Evolutionary conservation across 1,140 invertebrate genomes (phyloP), one percentile per base, ranked within the genome.

Genomic region (Eufriesea mexicana): DNA sequence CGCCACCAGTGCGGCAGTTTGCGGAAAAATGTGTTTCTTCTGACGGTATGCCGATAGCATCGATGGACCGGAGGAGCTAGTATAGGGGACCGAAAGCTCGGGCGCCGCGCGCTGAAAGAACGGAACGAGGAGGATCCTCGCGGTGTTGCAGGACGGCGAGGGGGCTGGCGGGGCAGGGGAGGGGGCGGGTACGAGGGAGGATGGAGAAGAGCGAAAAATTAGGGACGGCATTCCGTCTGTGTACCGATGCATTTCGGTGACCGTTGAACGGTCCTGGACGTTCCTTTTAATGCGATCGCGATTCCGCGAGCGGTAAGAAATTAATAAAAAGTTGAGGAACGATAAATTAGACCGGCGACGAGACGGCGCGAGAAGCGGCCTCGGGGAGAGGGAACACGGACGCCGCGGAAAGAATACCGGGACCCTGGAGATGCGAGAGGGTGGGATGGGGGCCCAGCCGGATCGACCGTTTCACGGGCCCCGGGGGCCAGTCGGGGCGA

Each of bases 241-340:
- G 84, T 88, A 89, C 80, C 83, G 85, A 84, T 85, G 77, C 80
- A 84, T 86, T 86, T 88, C 84, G 84, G 76, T 86, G 84, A 59
- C 83, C 78, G 86, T 71, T 71, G 45, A 74, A 55, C 74, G 70
- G 28, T 54, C 76, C 49, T 62, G 54, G 85, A 78, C 86, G 73
- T 73, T 88, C 84, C 87, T 79, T 86, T 86, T 78, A 88, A 89
- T 86, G 88, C 83, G 89, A 85, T 90, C 88, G 80, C 89, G 86
- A 89, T 91, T 91, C 89, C 86, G 88, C 91, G 90, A 93, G 92
- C 90, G 91, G 91, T 89, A 89, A 91, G 90, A 94, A 93, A 94
- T 94, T 93, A 94, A 93, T 94, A 94, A 94, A 94, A 94, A 93
- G 90, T 93, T 91, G 91, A 91, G 88, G 92, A 93, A 93, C 93